Conservation (phyloP, 1,140 invertebrate species). For the Temnothorax longispinosus region DNA sequence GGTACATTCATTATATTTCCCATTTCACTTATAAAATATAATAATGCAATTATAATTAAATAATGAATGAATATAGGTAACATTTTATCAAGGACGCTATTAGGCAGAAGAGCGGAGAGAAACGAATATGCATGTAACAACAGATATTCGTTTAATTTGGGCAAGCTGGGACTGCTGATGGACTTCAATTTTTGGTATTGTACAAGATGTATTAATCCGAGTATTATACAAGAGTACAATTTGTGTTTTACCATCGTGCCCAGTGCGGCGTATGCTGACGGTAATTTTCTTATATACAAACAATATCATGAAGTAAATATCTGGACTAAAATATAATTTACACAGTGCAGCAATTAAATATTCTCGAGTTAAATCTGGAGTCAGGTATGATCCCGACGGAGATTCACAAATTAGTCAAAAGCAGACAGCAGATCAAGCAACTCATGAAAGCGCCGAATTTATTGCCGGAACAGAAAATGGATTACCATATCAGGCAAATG, state of each 20-base stretch:
- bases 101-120: slow-evolving; percentile 97
- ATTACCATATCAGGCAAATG: slow-evolving; percentile 95
- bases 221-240: slow-evolving; percentile 99
- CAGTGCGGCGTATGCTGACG: slow-evolving; percentile 80
- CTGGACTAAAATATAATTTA: background rate
- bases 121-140: slow-evolving; percentile 91
- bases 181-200: slow-evolving; percentile 99
- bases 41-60: background rate
- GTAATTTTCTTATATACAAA: background rate
- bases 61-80: slow-evolving; percentile 86
- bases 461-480: slow-evolving; percentile 82
- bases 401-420: slow-evolving; percentile 97
- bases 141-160: slow-evolving; percentile 78
- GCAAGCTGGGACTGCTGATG: slow-evolving; percentile 97
- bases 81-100: slow-evolving; percentile 95
- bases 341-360: slow-evolving; percentile 77
- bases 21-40: background rate
- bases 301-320: background rate
- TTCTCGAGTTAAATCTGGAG: slow-evolving; percentile 88
- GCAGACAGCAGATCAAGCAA: slow-evolving; percentile 95
- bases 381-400: slow-evolving; percentile 97
- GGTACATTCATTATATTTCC: slow-evolving; percentile 86
- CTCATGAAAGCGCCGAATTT: slow-evolving; percentile 94
- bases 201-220: slow-evolving; percentile 87
- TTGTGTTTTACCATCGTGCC: slow-evolving; percentile 99